Evolutionary conservation across 2,113 vertebrate genomes (phyloP).

Genomic region (Saccopteryx leptura): DNA sequence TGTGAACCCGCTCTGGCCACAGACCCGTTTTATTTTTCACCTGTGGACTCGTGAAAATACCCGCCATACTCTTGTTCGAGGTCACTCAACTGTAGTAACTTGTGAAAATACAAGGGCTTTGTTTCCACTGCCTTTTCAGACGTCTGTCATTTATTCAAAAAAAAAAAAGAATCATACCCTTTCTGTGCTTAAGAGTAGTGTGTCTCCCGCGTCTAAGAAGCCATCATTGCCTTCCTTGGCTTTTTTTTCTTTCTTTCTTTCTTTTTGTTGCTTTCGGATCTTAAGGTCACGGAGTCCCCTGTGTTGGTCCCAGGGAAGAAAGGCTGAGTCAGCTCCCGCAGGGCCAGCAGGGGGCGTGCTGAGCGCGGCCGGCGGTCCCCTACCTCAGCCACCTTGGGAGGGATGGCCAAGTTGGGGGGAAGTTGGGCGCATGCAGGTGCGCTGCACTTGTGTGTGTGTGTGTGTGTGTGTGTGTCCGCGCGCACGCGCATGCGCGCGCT

Average conservation of each 20-base stretch:
- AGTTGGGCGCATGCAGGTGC: no score
- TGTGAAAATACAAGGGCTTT: neutral
- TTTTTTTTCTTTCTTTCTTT: neutral
- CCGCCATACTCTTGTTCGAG: neutral
- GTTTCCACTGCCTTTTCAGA: neutral
- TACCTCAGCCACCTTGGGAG: neutral
- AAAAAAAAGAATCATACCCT: no score
- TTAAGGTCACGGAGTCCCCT: conserved; percentile 53
- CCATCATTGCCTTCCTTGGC: neutral
- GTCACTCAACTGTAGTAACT: neutral
- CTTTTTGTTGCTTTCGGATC: neutral
- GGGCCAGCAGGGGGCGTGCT: conserved; percentile 76
- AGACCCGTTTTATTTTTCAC: neutral
- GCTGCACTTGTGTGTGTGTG: neutral
- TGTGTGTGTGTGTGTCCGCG: neutral
- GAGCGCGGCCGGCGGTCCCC: neutral
- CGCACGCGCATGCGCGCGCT: neutral
- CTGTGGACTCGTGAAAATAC: neutral
- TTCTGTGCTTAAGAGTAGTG: neutral
- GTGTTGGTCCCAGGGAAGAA: conserved; percentile 9
- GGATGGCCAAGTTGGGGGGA: no score
- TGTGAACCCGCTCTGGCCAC: neutral
- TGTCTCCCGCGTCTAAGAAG: neutral
- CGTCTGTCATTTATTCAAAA: neutral
- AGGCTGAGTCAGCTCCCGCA: conserved; percentile 72